Conservation (phyloP, 2,113 vertebrate species). For the Pseudorectes ferrugineus region DNA sequence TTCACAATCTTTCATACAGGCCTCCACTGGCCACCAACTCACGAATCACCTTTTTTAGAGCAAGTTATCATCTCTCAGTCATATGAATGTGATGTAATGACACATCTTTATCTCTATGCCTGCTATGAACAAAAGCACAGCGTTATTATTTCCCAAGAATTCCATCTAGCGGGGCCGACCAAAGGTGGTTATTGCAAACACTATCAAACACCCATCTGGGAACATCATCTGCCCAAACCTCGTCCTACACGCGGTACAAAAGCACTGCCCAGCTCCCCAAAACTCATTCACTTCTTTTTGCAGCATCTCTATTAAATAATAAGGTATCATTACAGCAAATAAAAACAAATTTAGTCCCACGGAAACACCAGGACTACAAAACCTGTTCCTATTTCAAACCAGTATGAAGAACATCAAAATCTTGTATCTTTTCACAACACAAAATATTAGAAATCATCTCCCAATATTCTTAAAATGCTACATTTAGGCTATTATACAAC, state of each 20-base stretch:
- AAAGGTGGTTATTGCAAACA: background rate
- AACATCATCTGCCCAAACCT: background rate
- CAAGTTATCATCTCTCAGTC: background rate
- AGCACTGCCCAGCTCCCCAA: background rate
- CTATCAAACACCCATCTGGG: background rate
- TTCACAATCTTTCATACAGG: background rate
- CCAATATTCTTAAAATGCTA: background rate
- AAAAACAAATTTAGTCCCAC: background rate
- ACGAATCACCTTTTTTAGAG: background rate
- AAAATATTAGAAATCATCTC: background rate
- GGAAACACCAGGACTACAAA: background rate
- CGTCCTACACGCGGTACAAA: accelerated
- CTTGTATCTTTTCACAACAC: background rate
- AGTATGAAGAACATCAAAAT: background rate
- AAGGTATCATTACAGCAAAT: background rate
- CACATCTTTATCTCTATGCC: background rate
- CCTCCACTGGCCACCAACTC: background rate
- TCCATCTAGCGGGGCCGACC: background rate
- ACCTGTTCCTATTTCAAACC: background rate
- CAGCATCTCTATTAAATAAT: background rate
- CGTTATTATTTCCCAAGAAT: background rate
- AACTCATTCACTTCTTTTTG: background rate
- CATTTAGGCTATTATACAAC: background rate
- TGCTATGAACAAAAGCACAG: background rate
- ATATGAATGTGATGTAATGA: background rate